A percentile compares a stretch with the other conserved stretches of the same genome.
These are phyloP conservation scores for Cochlearius cochlearius DNA, from an alignment of 2,113 vertebrate species.

Conservation along the genomic window DNA sequence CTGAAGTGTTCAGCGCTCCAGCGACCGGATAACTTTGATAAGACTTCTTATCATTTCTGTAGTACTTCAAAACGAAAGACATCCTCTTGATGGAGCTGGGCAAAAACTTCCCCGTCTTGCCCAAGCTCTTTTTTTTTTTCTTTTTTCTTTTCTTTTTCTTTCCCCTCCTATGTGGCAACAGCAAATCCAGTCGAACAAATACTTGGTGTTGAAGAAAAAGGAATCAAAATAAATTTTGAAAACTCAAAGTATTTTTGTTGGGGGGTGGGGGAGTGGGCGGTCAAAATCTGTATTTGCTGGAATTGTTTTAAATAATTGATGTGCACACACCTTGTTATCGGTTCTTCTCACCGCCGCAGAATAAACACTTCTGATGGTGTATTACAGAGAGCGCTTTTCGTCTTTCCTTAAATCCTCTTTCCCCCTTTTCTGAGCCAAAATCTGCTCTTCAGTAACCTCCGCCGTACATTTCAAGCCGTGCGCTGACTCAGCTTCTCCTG, in stretches of 20 bases:
- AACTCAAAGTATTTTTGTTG: constrained; percentile 2
- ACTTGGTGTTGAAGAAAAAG: constrained; percentile 6
- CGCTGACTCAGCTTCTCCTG: neutral
- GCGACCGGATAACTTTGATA: constrained; percentile 14
- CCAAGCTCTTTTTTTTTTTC: neutral
- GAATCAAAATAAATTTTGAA: constrained; percentile 2
- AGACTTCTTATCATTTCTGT: neutral
- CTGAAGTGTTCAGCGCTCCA: neutral
- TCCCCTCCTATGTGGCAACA: neutral
- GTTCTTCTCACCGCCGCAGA: constrained; percentile 43
- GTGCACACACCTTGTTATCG: neutral
- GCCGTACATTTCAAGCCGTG: neutral
- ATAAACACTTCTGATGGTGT: constrained; percentile 48
- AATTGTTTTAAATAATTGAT: constrained; percentile 37
- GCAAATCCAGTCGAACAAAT: neutral
- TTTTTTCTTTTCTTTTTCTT: neutral
- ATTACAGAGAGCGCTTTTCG: neutral
- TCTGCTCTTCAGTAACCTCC: neutral
- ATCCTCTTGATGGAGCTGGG: neutral
- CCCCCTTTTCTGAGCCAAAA: neutral
- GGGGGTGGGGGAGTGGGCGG: neutral
- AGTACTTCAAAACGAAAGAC: neutral
- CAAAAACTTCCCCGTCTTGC: neutral
- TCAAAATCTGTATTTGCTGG: constrained; percentile 26
- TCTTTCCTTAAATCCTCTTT: neutral